Base-by-base conservation (phyloP, 2,113 vertebrate species). In the Chrysochloris asiatica region DNA sequence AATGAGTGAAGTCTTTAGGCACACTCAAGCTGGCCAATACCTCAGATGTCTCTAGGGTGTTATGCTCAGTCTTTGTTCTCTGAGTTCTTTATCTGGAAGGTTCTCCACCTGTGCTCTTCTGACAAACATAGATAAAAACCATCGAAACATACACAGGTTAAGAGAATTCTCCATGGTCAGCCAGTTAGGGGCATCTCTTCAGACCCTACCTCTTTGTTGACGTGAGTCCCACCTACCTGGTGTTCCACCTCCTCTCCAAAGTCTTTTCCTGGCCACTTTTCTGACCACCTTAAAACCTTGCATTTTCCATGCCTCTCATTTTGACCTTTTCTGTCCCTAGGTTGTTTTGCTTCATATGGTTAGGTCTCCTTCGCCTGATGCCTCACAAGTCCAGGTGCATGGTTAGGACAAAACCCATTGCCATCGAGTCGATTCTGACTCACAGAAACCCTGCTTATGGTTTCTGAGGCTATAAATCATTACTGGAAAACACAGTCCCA, bases 61-160 rank as follows among this genome's bases (percentile, higher is more conserved):
- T 43, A 61, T 2, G 4, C 33, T 93, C 24, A 45, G 11, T 12
- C 28, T 61, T 77, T 88, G n/a, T 88, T 81, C 43, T 78, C 78
- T 69, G 28, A 67, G 11, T 45, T 56, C 33, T 72, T 88, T 77
- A 22, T 47, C 50, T 90, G 36, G 56, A 88, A 90, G 92, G 52
- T 83, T 69, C 83, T 77, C 41, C 22, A 77, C n/a, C 26, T 88
- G 6, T 14, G 59, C 14, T 28, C 11, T 85, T 78, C 54, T 89
- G 33, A 82, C 79, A 80, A 77, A 26, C 6, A 52, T 80, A 6
- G 14, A 47, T n/a, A 75, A 83, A 91, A 17, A 12, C 33, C 38
- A 47, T 3, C 47, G 52, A 59, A 59, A 19, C 12, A 19, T 48
- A 54, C 7, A 24, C 9, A 80, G 24, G 45, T 71, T 33, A 85